Evolutionary conservation across 2,888 invertebrate genomes (phyloP), one percentile per base, ranked within the genome.

Genomic region (Pterostichus madidus): DNA sequence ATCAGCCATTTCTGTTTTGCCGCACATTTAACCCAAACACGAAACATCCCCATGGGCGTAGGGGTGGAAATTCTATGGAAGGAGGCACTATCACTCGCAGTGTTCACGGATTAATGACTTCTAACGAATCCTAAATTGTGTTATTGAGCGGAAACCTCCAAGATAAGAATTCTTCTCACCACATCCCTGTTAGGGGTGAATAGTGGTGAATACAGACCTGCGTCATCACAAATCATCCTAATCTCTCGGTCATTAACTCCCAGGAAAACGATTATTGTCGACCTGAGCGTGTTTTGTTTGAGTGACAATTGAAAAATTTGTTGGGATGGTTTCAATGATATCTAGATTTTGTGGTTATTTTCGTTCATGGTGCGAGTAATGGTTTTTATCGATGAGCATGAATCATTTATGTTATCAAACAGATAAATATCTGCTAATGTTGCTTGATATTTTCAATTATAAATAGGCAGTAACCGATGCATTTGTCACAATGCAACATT

Each of bases 111-210:
- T 84, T 85, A 85, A 85, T 85, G 85, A 83, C 61, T 84, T 84
- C 77, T 87, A 88, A 87, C 87, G 86, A 88, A 86, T 86, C 86
- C 86, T 85, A 88, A 89, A 89, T 89, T 89, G 89, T 87, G 88
- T 89, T 89, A 89, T 89, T 89, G 89, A 88, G 88, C 88, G 89
- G 88, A 89, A 89, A 89, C 86, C 87, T 85, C 86, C 80, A 85
- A 86, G 89, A 89, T 89, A 89, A 89, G 89, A 87, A 86, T 86
- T 31, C 39, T 11, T 35, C 17, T 32, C n/a, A 49, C 11, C 31
- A 24, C 75, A 32, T 24, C 52, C 52, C 52, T 53, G 56, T 13
- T 5, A n/a, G 11, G 53, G 77, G 15, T 35, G 56, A 32, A 31
- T 56, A 17, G 11, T 56, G 13, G 53, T 32, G 79, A 31, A 32